Conservation (phyloP, 2,113 vertebrate species). For the Rhabdornis inornatus region DNA sequence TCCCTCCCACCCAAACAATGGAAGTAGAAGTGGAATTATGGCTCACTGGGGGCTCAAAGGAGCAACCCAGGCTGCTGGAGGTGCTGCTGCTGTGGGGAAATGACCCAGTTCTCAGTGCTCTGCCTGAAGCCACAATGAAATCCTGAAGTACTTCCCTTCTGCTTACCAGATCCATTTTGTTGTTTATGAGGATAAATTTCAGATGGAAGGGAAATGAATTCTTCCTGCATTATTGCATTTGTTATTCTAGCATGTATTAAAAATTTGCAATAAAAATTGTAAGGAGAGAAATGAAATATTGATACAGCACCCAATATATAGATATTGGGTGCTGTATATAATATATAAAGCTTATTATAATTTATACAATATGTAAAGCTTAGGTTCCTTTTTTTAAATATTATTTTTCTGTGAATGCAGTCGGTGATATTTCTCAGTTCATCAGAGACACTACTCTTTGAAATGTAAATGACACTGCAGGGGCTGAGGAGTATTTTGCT, state of each 20-base stretch:
- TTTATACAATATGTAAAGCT: too few relatives aligned
- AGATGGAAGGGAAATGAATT: neutral
- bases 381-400: neutral
- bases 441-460: slow-evolving; percentile 46
- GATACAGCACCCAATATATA: neutral
- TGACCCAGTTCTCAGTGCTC: neutral
- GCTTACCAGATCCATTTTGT: neutral
- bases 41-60: neutral
- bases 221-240: neutral
- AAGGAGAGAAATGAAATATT: neutral
- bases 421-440: slow-evolving; percentile 11
- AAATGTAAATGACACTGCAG: slow-evolving; percentile 35
- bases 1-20: neutral
- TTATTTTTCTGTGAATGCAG: slow-evolving; percentile 6
- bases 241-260: neutral
- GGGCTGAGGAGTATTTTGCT: slow-evolving; percentile 32
- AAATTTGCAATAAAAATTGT: neutral
- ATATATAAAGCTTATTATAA: too few relatives aligned
- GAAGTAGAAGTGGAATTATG: neutral
- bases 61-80: neutral
- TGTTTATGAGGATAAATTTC: neutral
- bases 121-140: neutral
- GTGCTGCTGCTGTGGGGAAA: neutral
- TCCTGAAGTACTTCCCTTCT: neutral
- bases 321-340: too few relatives aligned